Base-by-base conservation (phyloP, 2,113 vertebrate genomes). In the Xenopus laevis region DNA sequence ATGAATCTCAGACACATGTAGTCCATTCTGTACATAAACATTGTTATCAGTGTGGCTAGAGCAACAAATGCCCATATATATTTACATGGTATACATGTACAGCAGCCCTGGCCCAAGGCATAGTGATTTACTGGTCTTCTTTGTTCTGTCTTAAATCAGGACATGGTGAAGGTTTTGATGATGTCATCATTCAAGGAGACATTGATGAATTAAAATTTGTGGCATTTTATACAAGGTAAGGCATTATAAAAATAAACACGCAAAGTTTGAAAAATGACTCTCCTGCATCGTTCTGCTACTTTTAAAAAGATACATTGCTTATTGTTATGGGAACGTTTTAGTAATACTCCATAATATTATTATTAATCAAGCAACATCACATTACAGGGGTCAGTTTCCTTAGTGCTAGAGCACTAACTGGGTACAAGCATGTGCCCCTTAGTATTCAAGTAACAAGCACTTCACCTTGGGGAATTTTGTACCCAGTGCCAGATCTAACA, bases 111-210 rank as follows among this genome's bases (percentile, higher is more conserved):
- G 6, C 33, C 6, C 8, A 7, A 40, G 33, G 50, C 50, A 52
- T 9, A 52, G 30, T 4, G 46, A 13, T 50, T 50, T 50, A 13
- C 11, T 50, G 15, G 0, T 13, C 47, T 7, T n/a, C 4, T 8
- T n/a, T 55, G 53, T 55, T 55, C 15, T 55, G 6, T 78, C 12
- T 71, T 33, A 76, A 83, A 75, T 30, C 86, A 99, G 97, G 97
- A 82, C 93, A 97, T 0, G 95, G 96, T 78, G 96, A 99, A 64
- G 96, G 97, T 64, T 99, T 98, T 1, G 96, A 99, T 82, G 96
- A 98, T 30, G 96, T 99, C 81, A 90, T 99, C 78, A 96, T 98
- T 88, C 97, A 98, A 84, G 97, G 97, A 62, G 96, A 97, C 81
- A 83, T 98, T 82, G 96, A 98, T 57, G 95, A 99, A 74, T 87